Evolutionary conservation across 2,797 vertebrate genomes (phyloP).

Genomic region (Poeciliopsis infans): DNA sequence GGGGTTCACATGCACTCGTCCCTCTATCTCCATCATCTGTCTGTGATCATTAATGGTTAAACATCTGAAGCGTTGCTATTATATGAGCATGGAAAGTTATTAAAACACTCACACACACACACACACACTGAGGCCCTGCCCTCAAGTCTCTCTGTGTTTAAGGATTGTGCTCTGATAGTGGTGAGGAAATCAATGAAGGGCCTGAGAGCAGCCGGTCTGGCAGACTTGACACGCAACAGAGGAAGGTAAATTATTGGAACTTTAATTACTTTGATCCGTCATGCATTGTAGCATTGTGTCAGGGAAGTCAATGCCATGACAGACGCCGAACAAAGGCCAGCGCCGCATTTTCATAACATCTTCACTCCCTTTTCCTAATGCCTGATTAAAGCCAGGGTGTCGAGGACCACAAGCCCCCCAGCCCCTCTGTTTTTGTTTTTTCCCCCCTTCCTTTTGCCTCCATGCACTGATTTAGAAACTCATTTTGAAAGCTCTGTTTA

Average conservation of each 20-base stretch:
- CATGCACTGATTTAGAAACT: constrained; percentile 73
- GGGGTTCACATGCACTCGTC: constrained; percentile 48
- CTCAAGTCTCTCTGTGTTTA: constrained; percentile 61
- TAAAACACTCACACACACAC: constrained; percentile 63
- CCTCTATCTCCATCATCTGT: constrained; percentile 71
- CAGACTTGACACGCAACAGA: constrained; percentile 86
- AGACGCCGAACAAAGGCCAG: constrained; percentile 88
- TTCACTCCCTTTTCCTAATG: constrained; percentile 86
- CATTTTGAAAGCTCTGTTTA: constrained; percentile 79
- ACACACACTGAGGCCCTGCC: constrained; percentile 33
- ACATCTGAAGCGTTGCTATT: constrained; percentile 73
- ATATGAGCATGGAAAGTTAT: constrained; percentile 78
- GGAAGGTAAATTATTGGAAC: constrained; percentile 96
- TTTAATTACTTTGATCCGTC: constrained; percentile 97
- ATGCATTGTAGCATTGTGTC: constrained; percentile 90
- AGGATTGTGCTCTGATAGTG: constrained; percentile 75
- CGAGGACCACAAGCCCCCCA: constrained; percentile 68
- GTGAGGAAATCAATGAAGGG: constrained; percentile 84
- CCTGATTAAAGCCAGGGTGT: constrained; percentile 84
- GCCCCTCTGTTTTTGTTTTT: constrained; percentile 14
- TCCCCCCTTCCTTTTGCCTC: constrained; percentile 36
- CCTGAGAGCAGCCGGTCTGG: constrained; percentile 81
- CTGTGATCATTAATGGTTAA: constrained; percentile 75
- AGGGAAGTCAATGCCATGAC: constrained; percentile 85
- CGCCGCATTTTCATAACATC: constrained; percentile 84